Conservation (phyloP, 23 tunicate genomes). For the Styela plicata region DNA sequence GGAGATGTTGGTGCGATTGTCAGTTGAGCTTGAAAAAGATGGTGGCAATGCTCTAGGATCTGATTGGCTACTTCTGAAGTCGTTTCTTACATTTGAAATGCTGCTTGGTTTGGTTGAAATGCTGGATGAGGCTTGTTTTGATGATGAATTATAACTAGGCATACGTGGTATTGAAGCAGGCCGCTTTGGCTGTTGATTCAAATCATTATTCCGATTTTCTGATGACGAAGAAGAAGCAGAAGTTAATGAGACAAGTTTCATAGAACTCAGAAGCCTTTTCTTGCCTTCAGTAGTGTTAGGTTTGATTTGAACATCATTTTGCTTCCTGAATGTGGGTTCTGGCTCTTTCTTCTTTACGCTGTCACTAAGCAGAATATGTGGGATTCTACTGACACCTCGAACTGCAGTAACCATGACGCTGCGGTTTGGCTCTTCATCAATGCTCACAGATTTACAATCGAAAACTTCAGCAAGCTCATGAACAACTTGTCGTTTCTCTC, state of each 20-base stretch:
- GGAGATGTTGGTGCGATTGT: neutral
- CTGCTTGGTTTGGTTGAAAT: no score
- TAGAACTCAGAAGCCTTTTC: constrained; percentile 52
- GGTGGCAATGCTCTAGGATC: no score
- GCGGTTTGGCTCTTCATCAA: constrained; percentile 75
- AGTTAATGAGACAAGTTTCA: constrained; percentile 64
- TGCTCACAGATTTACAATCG: constrained; percentile 62
- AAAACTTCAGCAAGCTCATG: constrained; percentile 90
- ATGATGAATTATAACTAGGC: constrained; percentile 16
- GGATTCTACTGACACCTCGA: constrained; percentile 45
- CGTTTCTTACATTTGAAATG: no score
- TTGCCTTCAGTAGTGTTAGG: neutral
- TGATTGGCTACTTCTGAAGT: no score
- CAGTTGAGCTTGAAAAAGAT: constrained; percentile 23
- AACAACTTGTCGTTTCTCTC: constrained; percentile 77
- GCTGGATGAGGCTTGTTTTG: neutral
- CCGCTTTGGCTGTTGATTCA: neutral
- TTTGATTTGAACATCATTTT: neutral
- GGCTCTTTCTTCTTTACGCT: constrained; percentile 25
- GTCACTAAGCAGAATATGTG: constrained; percentile 56
- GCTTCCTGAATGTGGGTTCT: neutral
- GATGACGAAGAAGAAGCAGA: constrained; percentile 24
- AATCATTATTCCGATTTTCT: neutral
- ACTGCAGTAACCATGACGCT: constrained; percentile 81
- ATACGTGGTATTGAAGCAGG: constrained; percentile 21